Base-by-base conservation (phyloP, 2,888 invertebrate genomes). In the Ochropleura plecta region DNA sequence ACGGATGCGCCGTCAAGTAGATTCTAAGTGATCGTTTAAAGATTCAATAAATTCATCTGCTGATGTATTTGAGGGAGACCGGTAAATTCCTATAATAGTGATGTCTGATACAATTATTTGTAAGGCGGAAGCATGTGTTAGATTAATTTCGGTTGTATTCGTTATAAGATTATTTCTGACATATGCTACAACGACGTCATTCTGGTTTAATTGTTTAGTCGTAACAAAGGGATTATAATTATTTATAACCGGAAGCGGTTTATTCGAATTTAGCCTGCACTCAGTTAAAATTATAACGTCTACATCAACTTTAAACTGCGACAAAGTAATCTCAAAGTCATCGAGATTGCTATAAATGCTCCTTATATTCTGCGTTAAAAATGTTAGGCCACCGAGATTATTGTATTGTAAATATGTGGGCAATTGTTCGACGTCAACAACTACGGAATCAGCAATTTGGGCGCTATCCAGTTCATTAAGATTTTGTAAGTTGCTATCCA, bases 101-200 rank as follows among this genome's bases (percentile, higher is more conserved):
- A 18, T 62, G 14, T 67, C 60, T 16, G 49, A 18, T 5, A 46
- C 67, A 5, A 3, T 8, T 8, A 73, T 53, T 53, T 73, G 67
- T 6, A 73, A 5, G 46, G 51, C 66, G 40, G 73, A 73, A 5
- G 73, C 67, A n/a, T 73, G 67, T 10, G 9, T 6, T 18, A 67
- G 1, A 0, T 46, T 46, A n/a, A 73, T 53, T 62, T 73, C 73
- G 16, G 6, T 67, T 14, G 44, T 6, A 3, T 16, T 51, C 7
- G 53, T 0, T 40, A 62, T 10, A 30, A 62, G 62, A 9, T 14
- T 16, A 3, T 66, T 66, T 51, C 40, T 60, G 6, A 66, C 30
- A 6, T 72, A 72, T 0, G 59, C 66, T 16, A 73, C 72, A 0
- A 73, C 66, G 4, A 66, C 72, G 18, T 73, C 66, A 60, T 60